phyloP scores from a whole-genome alignment of 2,113 vertebrate genomes.

The Heteronetta atricapilla region DNA sequence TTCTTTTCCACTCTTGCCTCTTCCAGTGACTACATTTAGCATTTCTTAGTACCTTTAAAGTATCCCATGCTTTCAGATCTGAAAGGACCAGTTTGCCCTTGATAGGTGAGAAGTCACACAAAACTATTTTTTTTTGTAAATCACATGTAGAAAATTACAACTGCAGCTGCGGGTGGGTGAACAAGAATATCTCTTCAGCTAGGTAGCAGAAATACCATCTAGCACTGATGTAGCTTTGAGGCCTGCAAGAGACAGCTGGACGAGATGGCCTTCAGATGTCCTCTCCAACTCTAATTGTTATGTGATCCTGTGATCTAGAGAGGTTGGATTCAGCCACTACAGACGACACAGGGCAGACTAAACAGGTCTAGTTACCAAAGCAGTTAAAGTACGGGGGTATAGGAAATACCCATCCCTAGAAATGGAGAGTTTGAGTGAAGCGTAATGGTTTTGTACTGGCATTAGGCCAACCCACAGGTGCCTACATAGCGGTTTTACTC shows the following conservation, averaged over 20 bases:
- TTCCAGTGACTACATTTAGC: not conserved
- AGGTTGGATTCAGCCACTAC: not conserved
- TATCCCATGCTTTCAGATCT: not conserved
- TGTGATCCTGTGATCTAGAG: not conserved
- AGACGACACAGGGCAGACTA: not conserved
- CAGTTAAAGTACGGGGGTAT: not conserved
- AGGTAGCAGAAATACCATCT: not conserved
- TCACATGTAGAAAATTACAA: accelerated
- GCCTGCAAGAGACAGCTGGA: not conserved
- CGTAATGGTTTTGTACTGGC: accelerated
- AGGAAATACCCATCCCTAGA: not conserved
- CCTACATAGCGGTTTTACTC: not conserved
- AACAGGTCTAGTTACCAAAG: not conserved
- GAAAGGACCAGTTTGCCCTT: not conserved
- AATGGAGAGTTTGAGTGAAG: not conserved
- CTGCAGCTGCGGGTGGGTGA: not conserved
- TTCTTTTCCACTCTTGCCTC: not conserved
- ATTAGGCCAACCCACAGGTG: not conserved
- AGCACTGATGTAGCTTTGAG: not conserved
- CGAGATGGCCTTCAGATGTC: not conserved
- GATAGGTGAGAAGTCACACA: not conserved
- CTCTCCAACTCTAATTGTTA: not conserved
- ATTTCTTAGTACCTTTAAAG: not conserved
- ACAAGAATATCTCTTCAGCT: not conserved
- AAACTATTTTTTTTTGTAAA: not conserved